Conservation (phyloP, 1,140 invertebrate genomes). For the Pseudomyrmex sp. region DNA sequence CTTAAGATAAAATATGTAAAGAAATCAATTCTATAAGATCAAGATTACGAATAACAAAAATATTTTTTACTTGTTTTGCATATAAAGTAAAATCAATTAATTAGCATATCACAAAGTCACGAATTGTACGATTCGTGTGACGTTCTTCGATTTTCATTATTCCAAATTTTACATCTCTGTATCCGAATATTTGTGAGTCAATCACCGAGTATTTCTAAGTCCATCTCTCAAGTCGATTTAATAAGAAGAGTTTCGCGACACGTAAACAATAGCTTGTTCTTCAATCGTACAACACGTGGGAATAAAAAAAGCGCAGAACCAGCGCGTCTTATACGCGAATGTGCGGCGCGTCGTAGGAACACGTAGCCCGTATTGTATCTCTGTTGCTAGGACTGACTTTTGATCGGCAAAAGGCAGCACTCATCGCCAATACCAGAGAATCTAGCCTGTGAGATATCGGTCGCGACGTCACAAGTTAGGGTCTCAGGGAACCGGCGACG, state of each 20-base stretch:
- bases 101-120: too few species aligned
- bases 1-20: too few species aligned
- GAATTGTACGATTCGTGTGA: too few species aligned
- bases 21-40: too few species aligned
- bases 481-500: slow-evolving; percentile 90
- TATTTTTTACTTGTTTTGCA: too few species aligned
- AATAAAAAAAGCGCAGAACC: neutral
- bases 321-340: neutral
- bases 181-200: too few species aligned
- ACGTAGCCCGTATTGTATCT: slow-evolving; percentile 66
- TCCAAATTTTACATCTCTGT: neutral
- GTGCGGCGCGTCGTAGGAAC: slow-evolving; percentile 48
- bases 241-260: neutral
- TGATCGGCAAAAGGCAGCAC: slow-evolving; percentile 83
- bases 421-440: slow-evolving; percentile 89
- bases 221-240: neutral
- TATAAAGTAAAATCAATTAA: too few species aligned
- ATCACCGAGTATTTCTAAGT: neutral
- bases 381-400: slow-evolving; percentile 82
- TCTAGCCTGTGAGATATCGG: slow-evolving; percentile 89
- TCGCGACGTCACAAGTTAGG: slow-evolving; percentile 90
- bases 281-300: neutral
- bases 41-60: too few species aligned
- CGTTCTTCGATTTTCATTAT: too few species aligned
- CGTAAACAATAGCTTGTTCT: neutral